phyloP scores from a whole-genome alignment of 2,113 vertebrate genomes.

The Hylia prasina region DNA sequence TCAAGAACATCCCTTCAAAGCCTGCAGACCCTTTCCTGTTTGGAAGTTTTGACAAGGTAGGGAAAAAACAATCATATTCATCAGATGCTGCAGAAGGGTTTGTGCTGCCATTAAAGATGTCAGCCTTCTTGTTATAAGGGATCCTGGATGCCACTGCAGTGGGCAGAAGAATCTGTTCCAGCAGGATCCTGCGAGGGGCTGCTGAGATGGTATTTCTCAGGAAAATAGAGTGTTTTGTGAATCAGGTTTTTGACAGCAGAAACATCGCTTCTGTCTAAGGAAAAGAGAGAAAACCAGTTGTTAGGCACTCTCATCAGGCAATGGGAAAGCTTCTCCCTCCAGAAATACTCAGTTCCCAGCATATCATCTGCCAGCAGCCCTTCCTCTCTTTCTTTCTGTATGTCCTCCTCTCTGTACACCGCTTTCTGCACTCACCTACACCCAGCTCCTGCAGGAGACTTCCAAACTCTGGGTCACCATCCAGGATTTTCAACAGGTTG shows the following conservation, averaged over 20 bases:
- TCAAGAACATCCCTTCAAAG: background rate
- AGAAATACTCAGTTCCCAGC: background rate
- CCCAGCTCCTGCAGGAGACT: conserved; percentile 75
- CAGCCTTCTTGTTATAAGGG: background rate
- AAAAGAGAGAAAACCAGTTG: background rate
- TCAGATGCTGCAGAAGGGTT: background rate
- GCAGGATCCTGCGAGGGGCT: background rate
- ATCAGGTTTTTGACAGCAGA: conserved; percentile 76
- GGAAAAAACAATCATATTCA: background rate
- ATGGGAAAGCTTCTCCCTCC: background rate
- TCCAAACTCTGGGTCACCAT: conserved; percentile 77
- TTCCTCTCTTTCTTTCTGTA: background rate
- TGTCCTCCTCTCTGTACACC: background rate
- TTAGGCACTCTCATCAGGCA: background rate
- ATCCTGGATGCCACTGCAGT: background rate
- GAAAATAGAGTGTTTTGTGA: conserved; percentile 81
- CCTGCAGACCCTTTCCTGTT: background rate
- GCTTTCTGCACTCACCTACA: conserved; percentile 76
- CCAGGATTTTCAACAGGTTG: conserved; percentile 85
- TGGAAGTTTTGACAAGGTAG: background rate
- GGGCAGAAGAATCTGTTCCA: conserved; percentile 6
- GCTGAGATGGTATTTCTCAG: conserved; percentile 31
- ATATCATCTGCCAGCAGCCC: background rate
- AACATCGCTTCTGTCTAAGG: conserved; percentile 75
- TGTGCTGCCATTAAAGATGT: background rate